These are phyloP conservation scores for Melanitta fusca DNA, from an alignment of 2,797 vertebrate species.

Conservation along the genomic window DNA sequence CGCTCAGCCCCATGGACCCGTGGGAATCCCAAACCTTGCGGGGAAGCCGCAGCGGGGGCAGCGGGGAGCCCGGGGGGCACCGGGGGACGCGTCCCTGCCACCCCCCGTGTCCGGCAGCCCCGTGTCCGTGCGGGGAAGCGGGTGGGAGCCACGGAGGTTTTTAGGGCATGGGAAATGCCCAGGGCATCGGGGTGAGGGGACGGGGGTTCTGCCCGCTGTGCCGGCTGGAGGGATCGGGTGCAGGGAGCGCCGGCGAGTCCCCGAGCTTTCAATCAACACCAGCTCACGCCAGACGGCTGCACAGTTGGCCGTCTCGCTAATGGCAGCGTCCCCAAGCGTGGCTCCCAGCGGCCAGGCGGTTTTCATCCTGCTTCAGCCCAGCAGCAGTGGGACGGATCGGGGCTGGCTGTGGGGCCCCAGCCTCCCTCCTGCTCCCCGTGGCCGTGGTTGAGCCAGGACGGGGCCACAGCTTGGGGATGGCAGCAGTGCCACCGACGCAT, in stretches of 20 bases:
- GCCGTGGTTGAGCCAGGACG: too few relatives aligned
- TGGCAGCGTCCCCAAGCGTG: too few relatives aligned
- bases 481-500: too few relatives aligned
- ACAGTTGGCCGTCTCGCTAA: not conserved
- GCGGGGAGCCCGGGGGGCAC: accelerated
- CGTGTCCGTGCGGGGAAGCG: not conserved
- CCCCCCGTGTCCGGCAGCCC: not conserved
- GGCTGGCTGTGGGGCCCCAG: too few relatives aligned
- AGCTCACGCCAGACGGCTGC: not conserved
- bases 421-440: too few relatives aligned
- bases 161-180: not conserved
- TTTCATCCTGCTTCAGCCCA: not conserved
- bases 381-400: not conserved
- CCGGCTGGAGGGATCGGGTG: not conserved
- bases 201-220: not conserved
- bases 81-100: not conserved
- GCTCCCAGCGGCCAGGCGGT: not conserved
- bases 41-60: not conserved
- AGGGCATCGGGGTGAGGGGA: not conserved
- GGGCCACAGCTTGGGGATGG: too few relatives aligned
- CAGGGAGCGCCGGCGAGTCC: not conserved
- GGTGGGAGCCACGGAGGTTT: not conserved
- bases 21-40: not conserved
- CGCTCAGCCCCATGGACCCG: not conserved
- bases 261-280: not conserved